phyloP scores from a whole-genome alignment of 2,888 invertebrate species.

The Oxystoma pomonae region DNA sequence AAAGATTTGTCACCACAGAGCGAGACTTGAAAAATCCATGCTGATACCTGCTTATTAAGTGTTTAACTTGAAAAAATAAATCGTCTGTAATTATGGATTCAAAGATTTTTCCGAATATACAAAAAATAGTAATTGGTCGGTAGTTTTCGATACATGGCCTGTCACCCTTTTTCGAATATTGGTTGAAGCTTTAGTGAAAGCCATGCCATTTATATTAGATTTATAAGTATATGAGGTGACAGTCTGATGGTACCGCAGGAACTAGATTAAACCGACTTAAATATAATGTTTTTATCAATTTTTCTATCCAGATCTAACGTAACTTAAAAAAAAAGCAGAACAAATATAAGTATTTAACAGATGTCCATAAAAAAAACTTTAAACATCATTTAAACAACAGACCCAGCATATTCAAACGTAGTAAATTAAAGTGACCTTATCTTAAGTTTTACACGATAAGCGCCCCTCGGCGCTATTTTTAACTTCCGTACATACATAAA shows the following conservation, averaged over 20 bases:
- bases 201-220: no score
- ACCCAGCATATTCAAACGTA: no score
- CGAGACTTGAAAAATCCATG: neutral
- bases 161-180: neutral
- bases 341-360: no score
- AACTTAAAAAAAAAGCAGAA: no score
- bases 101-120: neutral
- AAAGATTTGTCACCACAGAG: neutral
- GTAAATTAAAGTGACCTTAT: neutral
- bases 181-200: no score
- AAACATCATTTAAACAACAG: no score
- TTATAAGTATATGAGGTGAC: no score
- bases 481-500: slow-evolving; percentile 1
- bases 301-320: no score
- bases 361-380: no score
- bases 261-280: no score
- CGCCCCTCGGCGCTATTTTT: neutral
- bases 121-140: neutral
- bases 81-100: neutral
- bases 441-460: neutral
- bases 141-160: neutral
- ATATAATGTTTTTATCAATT: no score
- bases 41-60: neutral
- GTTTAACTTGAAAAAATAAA: neutral
- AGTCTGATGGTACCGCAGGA: no score